Evolutionary conservation across 2,888 invertebrate species (phyloP).

Genomic region (Clostera curtula): DNA sequence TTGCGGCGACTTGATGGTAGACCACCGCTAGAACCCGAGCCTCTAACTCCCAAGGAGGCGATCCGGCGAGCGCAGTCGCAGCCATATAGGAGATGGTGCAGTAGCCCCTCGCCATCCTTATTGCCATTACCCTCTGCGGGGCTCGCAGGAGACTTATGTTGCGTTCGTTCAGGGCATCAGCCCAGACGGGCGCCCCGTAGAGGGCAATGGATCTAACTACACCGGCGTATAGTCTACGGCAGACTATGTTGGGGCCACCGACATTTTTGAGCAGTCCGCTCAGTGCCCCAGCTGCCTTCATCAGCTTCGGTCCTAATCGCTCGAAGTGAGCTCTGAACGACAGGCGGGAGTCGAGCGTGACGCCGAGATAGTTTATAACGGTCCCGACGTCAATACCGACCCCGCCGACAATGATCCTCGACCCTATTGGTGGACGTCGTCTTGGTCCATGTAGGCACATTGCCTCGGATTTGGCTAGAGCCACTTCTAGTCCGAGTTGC

Average conservation of each 20-base stretch:
- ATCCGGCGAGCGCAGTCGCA: not conserved
- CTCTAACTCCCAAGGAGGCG: constrained; percentile 1
- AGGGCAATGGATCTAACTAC: too few species aligned
- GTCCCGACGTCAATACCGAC: too few species aligned
- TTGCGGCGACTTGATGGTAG: not conserved
- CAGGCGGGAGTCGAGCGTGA: not conserved
- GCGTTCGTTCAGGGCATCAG: not conserved
- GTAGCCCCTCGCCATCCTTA: not conserved
- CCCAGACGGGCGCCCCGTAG: too few species aligned
- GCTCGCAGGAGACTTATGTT: not conserved
- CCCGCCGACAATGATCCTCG: too few species aligned
- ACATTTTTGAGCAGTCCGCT: not conserved
- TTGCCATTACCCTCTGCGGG: not conserved
- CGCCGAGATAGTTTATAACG: constrained; percentile 1
- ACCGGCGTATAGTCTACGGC: not conserved
- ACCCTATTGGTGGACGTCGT: too few species aligned
- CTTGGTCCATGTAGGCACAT: too few species aligned
- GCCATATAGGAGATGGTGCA: not conserved
- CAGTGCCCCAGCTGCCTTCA: not conserved
- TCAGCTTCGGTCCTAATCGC: not conserved
- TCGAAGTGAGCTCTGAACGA: not conserved
- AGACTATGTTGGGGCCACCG: not conserved
- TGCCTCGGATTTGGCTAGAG: too few species aligned
- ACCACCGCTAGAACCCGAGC: not conserved
- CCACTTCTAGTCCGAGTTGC: too few species aligned